Evolutionary conservation across 2,888 invertebrate species (phyloP).

Genomic region (Ormia ochracea): DNA sequence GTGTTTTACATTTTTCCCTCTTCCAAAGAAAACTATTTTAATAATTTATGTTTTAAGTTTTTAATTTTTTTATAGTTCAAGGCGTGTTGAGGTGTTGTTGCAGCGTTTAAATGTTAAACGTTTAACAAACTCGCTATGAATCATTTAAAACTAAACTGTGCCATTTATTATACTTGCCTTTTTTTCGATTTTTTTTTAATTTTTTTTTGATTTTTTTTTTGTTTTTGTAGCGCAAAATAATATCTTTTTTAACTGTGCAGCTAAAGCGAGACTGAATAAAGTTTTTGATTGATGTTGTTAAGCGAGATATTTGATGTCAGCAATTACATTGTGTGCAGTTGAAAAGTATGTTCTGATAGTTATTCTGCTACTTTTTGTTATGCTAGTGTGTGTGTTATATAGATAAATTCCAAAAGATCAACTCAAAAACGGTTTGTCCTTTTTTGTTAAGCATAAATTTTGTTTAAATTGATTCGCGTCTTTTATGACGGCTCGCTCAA

Average conservation of each 20-base stretch:
- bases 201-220: no score
- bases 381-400: background rate
- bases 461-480: background rate
- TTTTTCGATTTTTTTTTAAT: no score
- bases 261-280: background rate
- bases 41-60: no score
- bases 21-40: no score
- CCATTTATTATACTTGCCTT: background rate
- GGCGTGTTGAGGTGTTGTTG: conserved; percentile 46
- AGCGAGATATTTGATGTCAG: conserved; percentile 64
- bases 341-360: background rate
- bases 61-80: background rate
- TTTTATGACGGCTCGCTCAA: background rate
- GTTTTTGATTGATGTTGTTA: conserved; percentile 65
- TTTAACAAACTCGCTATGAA: conserved; percentile 6
- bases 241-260: background rate
- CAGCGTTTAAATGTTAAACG: background rate
- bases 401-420: conserved; percentile 22
- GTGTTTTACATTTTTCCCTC: no score
- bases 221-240: background rate
- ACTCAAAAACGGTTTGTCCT: conserved; percentile 41
- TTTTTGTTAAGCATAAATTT: conserved; percentile 20
- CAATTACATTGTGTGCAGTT: conserved; percentile 57
- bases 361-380: conserved; percentile 11
- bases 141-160: conserved; percentile 17